phyloP scores from a whole-genome alignment of 2,888 invertebrate genomes.

The Antheraea assamensis region DNA sequence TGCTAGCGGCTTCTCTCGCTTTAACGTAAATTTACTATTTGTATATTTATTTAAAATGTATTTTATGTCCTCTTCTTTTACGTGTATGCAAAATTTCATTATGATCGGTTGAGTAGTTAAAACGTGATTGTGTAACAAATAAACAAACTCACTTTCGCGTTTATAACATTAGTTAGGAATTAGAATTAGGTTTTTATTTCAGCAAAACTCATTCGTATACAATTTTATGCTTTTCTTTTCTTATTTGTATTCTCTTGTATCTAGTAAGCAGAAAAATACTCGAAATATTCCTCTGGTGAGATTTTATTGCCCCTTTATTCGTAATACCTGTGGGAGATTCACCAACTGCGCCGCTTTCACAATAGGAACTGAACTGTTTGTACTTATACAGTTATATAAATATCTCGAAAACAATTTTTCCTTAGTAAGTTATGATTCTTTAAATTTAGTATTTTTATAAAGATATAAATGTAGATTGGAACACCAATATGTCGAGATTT shows the following conservation, averaged over 20 bases:
- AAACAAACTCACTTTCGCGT: too few species aligned
- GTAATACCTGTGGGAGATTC: slow-evolving; percentile 29
- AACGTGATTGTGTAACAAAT: too few species aligned
- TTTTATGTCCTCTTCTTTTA: too few species aligned
- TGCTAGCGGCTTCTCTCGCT: too few species aligned
- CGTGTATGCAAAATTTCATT: too few species aligned
- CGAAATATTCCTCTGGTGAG: slow-evolving; percentile 22
- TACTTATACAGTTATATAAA: not conserved
- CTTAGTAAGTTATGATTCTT: not conserved
- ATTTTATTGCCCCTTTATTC: slow-evolving; percentile 25
- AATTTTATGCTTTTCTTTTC: slow-evolving; percentile 1
- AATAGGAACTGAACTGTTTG: slow-evolving; percentile 31
- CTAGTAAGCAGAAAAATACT: slow-evolving; percentile 3
- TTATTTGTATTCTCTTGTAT: not conserved
- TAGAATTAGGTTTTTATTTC: not conserved
- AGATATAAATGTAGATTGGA: not conserved
- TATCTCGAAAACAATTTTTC: not conserved
- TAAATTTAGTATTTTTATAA: not conserved
- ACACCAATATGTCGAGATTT: not conserved
- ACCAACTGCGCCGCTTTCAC: slow-evolving; percentile 19
- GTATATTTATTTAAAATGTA: too few species aligned
- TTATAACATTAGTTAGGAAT: too few species aligned
- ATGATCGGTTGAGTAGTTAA: too few species aligned
- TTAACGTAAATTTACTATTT: too few species aligned
- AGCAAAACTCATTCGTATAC: not conserved